Evolutionary conservation across 2,797 vertebrate genomes (phyloP), one percentile per base, ranked within the genome.

Genomic region (Craterocephalus amniculus): DNA sequence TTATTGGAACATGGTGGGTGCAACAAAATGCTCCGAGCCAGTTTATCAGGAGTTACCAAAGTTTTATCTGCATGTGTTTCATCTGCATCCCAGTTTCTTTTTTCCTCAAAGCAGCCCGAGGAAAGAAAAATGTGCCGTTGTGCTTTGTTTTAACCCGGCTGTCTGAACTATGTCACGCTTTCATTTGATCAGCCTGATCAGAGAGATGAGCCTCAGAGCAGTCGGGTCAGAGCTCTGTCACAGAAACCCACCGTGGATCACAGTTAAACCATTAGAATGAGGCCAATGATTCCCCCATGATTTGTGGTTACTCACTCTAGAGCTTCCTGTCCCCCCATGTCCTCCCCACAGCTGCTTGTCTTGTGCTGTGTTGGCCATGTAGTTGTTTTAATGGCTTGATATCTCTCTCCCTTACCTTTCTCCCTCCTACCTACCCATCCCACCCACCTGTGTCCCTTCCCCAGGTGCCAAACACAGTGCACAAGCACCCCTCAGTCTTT

Each of bases 401-500:
- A 80, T 92, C 76, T 92, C 80, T 92, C 81, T 91, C 81, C 83
- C 69, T 74, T 72, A 79, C 83, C 81, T 74, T 67, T 86, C 66
- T 79, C 87, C 74, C 73, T 56, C 67, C 74, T 56, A 36, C 78
- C 66, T 26, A 67, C 74, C 79, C 71, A 61, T 72, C 90, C 82
- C 73, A 34, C 83, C 79, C 61, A 82, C 86, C 85, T 83, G 87
- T 94, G 81, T 93, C 89, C 91, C 85, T 88, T 92, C 89, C 92
- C 92, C 95, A 99, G 98, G 98, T 99, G 93, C 96, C 98, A 95
- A 98, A 96, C 95, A 96, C 97, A 94, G 96, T 96, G 92, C 98
- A 98, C 95, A 98, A 96, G 95, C 96, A 96, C 93, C 97, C 97
- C 95, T 99, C 97, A 94, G 96, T 99, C 93, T 98, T 97, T 92